Evolutionary conservation across 1,140 invertebrate species (phyloP), one percentile per base, ranked within the genome.

Genomic region (Paraescarpia echinospica): DNA sequence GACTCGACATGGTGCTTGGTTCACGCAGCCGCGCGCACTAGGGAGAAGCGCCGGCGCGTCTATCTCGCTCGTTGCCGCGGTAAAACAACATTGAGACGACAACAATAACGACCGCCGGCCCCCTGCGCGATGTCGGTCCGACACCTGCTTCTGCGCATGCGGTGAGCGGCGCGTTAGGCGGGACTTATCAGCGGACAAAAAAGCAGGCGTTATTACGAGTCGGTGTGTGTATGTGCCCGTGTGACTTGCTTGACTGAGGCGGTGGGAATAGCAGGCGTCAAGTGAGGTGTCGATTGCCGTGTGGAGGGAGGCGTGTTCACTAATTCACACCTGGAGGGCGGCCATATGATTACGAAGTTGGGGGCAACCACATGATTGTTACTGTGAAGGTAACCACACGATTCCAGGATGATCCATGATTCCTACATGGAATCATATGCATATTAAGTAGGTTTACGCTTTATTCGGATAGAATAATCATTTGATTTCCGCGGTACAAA

Each of bases 31-130:
- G 4, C 89, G n/a, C 14, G 27, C 35, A 33, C 89, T 90, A 27
- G 8, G 22, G 59, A 77, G 59, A 77, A 27, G 14, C 59, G 14
- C 27, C 12, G 22, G 22, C 59, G 59, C 59, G 59, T 35, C 35
- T 33, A 18, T 90, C 31, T 22, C 89, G 89, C 18, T 34, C 89
- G 89, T 35, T 18, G 89, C 33, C 4, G 89, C 89, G 89, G 14
- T 90, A 90, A 34, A 90, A 34, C 34, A 34, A 35, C 89, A 18
- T 22, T 33, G 33, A 90, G 14, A 90, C 33, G 89, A 90, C 89
- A 90, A 35, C 89, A 34, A 33, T 35, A 34, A 90, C 89, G 33
- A 35, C 89, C 89, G 89, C 89, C 89, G 18, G 59, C 59, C 59
- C 59, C 8, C 12, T 18, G 27, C 59, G 59, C 14, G 59, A 77